These are phyloP conservation scores for Hoplodrina blanda DNA, from an alignment of 2,888 invertebrate species.

Conservation along the genomic window DNA sequence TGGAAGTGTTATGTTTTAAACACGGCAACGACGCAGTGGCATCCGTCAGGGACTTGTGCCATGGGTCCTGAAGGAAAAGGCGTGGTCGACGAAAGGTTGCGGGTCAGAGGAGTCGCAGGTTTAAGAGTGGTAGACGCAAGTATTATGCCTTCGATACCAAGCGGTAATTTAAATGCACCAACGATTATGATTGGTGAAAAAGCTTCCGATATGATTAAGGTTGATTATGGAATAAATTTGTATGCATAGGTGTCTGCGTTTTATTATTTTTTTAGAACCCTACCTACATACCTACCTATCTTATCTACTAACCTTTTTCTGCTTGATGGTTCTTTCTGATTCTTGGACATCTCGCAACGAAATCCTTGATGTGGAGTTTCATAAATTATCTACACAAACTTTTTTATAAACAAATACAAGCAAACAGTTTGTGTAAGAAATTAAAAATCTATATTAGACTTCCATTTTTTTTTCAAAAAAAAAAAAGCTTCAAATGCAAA, in stretches of 20 bases:
- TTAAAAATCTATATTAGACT: too few species aligned
- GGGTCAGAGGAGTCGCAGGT: constrained; percentile 88
- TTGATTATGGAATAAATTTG: constrained; percentile 63
- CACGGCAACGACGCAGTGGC: constrained; percentile 91
- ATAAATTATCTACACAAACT: too few species aligned
- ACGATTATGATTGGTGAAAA: constrained; percentile 92
- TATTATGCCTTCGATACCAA: constrained; percentile 91
- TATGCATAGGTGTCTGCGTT: neutral
- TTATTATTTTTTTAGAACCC: constrained; percentile 3
- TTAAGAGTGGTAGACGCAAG: constrained; percentile 92
- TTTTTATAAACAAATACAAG: too few species aligned
- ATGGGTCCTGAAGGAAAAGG: constrained; percentile 74
- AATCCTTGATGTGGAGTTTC: too few species aligned
- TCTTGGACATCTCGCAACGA: too few species aligned
- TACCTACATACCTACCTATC: neutral
- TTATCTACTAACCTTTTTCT: neutral
- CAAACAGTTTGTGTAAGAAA: too few species aligned
- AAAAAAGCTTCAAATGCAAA: too few species aligned
- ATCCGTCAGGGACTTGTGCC: constrained; percentile 72
- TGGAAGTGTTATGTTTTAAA: constrained; percentile 71
- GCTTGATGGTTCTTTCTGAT: too few species aligned
- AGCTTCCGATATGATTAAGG: constrained; percentile 90
- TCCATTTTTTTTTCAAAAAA: too few species aligned
- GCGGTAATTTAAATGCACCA: constrained; percentile 91
- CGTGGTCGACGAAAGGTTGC: constrained; percentile 72